phyloP scores from a whole-genome alignment of 2,888 invertebrate species.

The Dinocampus coccinellae region DNA sequence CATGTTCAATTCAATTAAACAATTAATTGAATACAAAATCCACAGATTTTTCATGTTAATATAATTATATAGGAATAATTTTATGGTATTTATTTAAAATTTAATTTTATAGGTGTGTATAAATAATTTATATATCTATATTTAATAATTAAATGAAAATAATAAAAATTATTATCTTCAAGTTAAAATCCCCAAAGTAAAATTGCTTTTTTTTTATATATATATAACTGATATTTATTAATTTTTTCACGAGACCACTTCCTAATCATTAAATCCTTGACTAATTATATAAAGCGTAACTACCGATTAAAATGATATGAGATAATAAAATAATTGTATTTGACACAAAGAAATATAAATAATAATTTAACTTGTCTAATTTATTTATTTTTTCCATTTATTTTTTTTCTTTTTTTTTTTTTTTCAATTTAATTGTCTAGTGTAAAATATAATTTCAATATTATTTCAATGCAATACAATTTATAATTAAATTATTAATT shows the following conservation, averaged over 20 bases:
- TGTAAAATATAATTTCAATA: no score
- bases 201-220: no score
- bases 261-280: not conserved
- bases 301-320: not conserved
- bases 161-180: no score
- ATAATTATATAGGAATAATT: not conserved
- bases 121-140: no score
- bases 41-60: not conserved
- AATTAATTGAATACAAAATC: not conserved
- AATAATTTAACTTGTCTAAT: not conserved
- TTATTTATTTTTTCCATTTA: not conserved
- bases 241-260: not conserved
- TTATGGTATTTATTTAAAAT: not conserved
- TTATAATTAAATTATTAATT: no score
- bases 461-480: no score
- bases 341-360: not conserved
- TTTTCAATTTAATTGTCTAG: no score
- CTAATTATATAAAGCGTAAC: not conserved
- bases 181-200: not conserved
- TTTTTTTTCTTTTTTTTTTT: no score
- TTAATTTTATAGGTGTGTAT: not conserved
- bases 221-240: not conserved
- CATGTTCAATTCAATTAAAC: not conserved
- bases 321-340: not conserved
- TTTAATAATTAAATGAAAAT: no score